These are phyloP conservation scores for Helicoverpa armigera DNA, from an alignment of 1,140 invertebrate species.

Conservation along the genomic window DNA sequence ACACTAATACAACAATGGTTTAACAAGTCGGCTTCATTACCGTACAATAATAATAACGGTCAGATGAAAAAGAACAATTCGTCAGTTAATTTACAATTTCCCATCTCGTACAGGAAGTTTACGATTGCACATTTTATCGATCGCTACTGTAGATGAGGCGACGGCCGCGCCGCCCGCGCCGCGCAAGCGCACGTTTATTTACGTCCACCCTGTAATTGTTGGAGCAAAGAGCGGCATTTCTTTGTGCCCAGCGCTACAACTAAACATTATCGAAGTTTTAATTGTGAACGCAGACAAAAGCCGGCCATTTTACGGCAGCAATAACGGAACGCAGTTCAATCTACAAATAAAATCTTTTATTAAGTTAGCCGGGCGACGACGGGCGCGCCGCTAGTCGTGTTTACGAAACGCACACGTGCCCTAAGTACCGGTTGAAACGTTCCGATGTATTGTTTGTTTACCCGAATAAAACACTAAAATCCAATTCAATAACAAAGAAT, in stretches of 20 bases:
- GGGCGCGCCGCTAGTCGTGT: constrained; percentile 69
- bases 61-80: constrained; percentile 82
- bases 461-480: constrained; percentile 86
- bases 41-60: constrained; percentile 69
- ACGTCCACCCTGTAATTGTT: constrained; percentile 72
- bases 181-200: constrained; percentile 71
- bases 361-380: constrained; percentile 73
- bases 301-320: constrained; percentile 69
- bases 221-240: constrained; percentile 78
- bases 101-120: constrained; percentile 81
- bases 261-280: constrained; percentile 83
- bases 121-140: constrained; percentile 81
- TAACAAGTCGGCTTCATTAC: constrained; percentile 52
- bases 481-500: constrained; percentile 87
- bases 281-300: constrained; percentile 83
- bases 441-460: constrained; percentile 85
- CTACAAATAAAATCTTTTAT: constrained; percentile 83
- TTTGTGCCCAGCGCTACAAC: constrained; percentile 74
- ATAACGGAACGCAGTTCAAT: constrained; percentile 65
- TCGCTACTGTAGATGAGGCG: constrained; percentile 68
- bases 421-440: constrained; percentile 77
- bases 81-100: constrained; percentile 80
- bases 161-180: constrained; percentile 55
- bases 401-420: constrained; percentile 79
- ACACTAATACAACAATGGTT: constrained; percentile 35